These are phyloP conservation scores for Lordiphosa andalusiaca DNA, from an alignment of 2,888 invertebrate genomes.

Conservation along the genomic window DNA sequence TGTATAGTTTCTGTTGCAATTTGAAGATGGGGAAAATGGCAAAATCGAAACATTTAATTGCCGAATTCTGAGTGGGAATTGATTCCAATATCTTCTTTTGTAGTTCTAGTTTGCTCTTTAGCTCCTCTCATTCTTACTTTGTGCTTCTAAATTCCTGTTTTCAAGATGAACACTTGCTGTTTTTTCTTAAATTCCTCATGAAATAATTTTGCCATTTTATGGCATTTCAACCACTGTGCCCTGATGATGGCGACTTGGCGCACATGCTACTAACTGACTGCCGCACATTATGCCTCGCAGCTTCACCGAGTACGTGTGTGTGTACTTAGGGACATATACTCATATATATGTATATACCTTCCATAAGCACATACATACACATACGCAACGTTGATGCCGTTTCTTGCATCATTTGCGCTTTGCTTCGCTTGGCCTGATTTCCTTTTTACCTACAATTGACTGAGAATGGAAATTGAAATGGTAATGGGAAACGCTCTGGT, in stretches of 20 bases:
- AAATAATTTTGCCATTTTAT: no score
- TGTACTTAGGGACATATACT: conserved; percentile 12
- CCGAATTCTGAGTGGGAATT: no score
- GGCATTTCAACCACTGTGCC: not conserved
- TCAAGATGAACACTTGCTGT: no score
- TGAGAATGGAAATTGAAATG: conserved; percentile 5
- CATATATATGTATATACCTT: conserved; percentile 13
- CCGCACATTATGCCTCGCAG: conserved; percentile 38
- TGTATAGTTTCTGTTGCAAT: no score
- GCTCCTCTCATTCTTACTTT: no score
- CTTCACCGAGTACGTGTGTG: conserved; percentile 13
- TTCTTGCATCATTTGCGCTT: conserved; percentile 30
- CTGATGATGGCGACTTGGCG: conserved; percentile 13
- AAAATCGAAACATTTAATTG: no score
- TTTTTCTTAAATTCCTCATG: no score
- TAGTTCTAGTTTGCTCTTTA: no score
- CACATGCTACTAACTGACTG: conserved; percentile 45
- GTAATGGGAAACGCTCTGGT: conserved; percentile 4
- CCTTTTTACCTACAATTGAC: not conserved
- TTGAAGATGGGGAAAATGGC: no score
- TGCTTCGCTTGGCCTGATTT: conserved; percentile 8
- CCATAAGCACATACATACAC: not conserved
- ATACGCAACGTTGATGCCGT: conserved; percentile 15
- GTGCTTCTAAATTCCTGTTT: no score
- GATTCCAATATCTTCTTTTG: no score